Conservation (phyloP, 2,797 vertebrate genomes). For the Hirundo rustica region DNA sequence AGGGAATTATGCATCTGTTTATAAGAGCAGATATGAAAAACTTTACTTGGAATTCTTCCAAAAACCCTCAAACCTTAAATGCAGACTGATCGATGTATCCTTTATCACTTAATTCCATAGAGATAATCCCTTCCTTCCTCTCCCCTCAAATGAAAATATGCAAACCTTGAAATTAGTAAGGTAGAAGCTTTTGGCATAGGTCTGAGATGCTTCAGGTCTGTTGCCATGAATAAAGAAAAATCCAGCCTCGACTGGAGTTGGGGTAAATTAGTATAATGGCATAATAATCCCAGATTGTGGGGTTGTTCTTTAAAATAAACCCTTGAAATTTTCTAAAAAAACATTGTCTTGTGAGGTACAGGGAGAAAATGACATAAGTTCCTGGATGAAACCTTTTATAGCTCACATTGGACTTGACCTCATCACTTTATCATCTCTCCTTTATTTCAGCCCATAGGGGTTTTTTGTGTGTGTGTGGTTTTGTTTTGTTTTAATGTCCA, state of each 20-base stretch:
- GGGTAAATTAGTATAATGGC: not conserved
- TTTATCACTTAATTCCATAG: not conserved
- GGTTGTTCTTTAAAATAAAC: not conserved
- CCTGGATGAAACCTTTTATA: not conserved
- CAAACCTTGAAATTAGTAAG: not conserved
- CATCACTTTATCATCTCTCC: not conserved
- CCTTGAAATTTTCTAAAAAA: not conserved
- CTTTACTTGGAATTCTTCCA: not conserved
- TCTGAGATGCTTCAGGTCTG: not conserved
- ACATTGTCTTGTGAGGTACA: not conserved
- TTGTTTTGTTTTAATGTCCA: not conserved
- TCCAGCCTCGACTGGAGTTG: not conserved
- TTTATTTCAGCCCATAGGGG: not conserved
- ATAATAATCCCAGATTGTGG: not conserved
- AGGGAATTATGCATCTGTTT: not conserved
- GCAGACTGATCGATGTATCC: not conserved
- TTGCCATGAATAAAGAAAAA: not conserved
- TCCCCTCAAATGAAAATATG: not conserved
- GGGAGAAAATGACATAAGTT: not conserved
- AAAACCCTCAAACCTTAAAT: not conserved
- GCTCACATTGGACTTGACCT: not conserved
- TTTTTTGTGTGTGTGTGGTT: too few relatives aligned
- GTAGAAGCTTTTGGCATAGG: not conserved
- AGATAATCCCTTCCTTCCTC: not conserved
- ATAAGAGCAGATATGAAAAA: not conserved